A percentile compares a stretch with the other conserved stretches of the same genome.
phyloP scores from a whole-genome alignment of 37 sponge, comb jelly and placozoan genomes.

The Agelas oroides region DNA sequence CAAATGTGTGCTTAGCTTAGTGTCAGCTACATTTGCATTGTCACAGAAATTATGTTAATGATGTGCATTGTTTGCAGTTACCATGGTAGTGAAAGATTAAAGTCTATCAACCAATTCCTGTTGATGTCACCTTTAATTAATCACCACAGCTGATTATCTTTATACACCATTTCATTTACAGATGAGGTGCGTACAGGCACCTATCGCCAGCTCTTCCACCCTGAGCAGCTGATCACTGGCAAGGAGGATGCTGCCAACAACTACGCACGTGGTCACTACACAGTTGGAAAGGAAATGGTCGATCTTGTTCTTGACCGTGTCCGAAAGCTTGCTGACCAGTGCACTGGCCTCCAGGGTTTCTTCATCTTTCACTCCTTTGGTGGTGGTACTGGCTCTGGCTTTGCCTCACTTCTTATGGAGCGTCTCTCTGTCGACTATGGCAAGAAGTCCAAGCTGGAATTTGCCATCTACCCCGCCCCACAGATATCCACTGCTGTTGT shows the following conservation, averaged over 20 bases:
- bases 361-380: slow-evolving; percentile 94
- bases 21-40: too few relatives aligned
- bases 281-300: slow-evolving; percentile 82
- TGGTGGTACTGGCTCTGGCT: slow-evolving; percentile 96
- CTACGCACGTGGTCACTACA: slow-evolving; percentile 95
- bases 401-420: slow-evolving; percentile 92
- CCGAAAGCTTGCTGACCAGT: slow-evolving; percentile 91
- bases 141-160: too few relatives aligned
- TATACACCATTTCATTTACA: not conserved
- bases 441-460: slow-evolving; percentile 94
- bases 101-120: too few relatives aligned
- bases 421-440: slow-evolving; percentile 93
- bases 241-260: slow-evolving; percentile 95
- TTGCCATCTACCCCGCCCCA: slow-evolving; percentile 94
- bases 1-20: too few relatives aligned
- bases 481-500: slow-evolving; percentile 94
- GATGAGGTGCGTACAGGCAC: slow-evolving; percentile 93
- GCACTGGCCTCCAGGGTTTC: slow-evolving; percentile 94
- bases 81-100: too few relatives aligned
- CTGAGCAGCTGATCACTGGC: slow-evolving; percentile 89
- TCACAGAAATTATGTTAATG: too few relatives aligned
- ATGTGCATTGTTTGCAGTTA: too few relatives aligned
- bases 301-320: slow-evolving; percentile 78
- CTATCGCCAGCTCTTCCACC: slow-evolving; percentile 93
- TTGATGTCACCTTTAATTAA: too few relatives aligned